Evolutionary conservation across 1,140 invertebrate genomes (phyloP).

Genomic region (Euschistus heros): DNA sequence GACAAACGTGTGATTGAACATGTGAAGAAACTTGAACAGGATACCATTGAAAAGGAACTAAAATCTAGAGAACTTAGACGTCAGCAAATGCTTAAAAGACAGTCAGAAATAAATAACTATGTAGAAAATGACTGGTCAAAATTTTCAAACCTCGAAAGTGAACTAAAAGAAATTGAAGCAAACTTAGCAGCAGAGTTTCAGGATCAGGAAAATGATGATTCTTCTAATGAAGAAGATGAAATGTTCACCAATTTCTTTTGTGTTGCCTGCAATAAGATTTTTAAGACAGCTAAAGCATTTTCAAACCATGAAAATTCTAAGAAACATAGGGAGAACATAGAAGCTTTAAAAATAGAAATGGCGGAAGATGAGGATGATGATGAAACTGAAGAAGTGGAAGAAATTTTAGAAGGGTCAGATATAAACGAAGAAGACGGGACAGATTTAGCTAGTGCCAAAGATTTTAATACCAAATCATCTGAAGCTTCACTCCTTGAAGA

Average conservation of each 20-base stretch:
- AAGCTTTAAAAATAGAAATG: constrained; percentile 52
- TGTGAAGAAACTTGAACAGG: constrained; percentile 52
- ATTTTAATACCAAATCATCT: constrained; percentile 6
- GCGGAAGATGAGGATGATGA: constrained; percentile 42
- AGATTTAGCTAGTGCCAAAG: constrained; percentile 1
- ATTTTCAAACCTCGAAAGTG: constrained; percentile 50
- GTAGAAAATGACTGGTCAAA: constrained; percentile 54
- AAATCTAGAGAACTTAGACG: constrained; percentile 51
- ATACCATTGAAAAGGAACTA: constrained; percentile 49
- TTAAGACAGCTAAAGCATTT: constrained; percentile 83
- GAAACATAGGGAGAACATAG: constrained; percentile 80
- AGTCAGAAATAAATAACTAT: constrained; percentile 39
- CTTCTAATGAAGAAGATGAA: constrained; percentile 34
- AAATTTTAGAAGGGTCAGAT: constrained; percentile 20
- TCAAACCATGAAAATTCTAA: constrained; percentile 88
- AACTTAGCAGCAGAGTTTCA: constrained; percentile 47
- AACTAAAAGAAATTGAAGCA: constrained; percentile 50
- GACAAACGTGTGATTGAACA: constrained; percentile 79
- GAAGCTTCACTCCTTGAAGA: constrained; percentile 31
- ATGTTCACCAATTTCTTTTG: constrained; percentile 57
- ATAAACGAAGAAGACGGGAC: constrained; percentile 25
- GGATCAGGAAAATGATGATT: constrained; percentile 35
- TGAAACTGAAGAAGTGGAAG: constrained; percentile 21
- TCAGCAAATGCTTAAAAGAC: constrained; percentile 38
- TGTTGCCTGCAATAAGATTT: constrained; percentile 84